Percentiles rank a stretch among this genome's conserved stretches.
Conservation (phyloP, 2,888 invertebrate genomes). For the Adelphocoris suturalis region DNA sequence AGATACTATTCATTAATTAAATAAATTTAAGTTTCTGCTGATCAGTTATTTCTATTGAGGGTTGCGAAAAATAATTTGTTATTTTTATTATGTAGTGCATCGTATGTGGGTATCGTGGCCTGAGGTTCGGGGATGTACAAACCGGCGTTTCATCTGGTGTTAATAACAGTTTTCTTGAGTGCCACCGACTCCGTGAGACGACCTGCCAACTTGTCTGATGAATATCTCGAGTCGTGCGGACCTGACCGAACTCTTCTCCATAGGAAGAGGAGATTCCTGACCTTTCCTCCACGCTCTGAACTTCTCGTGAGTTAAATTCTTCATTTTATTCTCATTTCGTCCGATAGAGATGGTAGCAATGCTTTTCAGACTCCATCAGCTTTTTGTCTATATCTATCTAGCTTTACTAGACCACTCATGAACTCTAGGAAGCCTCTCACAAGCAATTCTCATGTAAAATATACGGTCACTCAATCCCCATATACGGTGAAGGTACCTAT, state of each 20-base stretch:
- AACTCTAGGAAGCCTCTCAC: too few species aligned
- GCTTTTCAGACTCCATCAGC: neutral
- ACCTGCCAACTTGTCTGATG: constrained; percentile 33
- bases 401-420: too few species aligned
- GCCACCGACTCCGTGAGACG: neutral
- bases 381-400: neutral
- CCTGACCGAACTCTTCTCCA: constrained; percentile 56
- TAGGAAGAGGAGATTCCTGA: constrained; percentile 71
- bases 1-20: too few species aligned
- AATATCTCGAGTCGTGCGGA: constrained; percentile 54
- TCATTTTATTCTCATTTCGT: neutral
- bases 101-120: neutral
- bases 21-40: too few species aligned
- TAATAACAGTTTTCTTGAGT: constrained; percentile 2
- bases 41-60: too few species aligned
- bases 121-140: neutral
- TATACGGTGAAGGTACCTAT: too few species aligned
- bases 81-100: too few species aligned
- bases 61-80: too few species aligned
- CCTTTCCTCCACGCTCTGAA: constrained; percentile 72
- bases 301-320: constrained; percentile 69
- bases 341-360: neutral
- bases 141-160: neutral
- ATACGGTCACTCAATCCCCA: too few species aligned
- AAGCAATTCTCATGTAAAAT: too few species aligned